Conservation (phyloP, 1,140 invertebrate genomes). For the Drosophila tristis region DNA sequence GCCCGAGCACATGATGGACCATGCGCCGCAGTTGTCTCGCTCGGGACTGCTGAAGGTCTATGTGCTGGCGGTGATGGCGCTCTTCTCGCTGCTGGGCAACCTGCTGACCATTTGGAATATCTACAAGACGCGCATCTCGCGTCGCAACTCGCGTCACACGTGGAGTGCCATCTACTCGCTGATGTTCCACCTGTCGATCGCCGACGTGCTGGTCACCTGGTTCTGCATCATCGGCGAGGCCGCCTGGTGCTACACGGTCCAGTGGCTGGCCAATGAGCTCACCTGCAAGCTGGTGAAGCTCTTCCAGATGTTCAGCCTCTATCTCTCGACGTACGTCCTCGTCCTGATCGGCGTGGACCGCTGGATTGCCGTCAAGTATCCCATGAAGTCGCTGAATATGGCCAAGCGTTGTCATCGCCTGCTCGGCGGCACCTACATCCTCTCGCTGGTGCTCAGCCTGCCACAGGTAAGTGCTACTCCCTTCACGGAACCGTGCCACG, state of each 20-base stretch:
- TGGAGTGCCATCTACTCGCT: conserved; percentile 90
- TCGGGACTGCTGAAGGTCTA: conserved; percentile 87
- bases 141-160: conserved; percentile 86
- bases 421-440: conserved; percentile 88
- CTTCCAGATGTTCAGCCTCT: conserved; percentile 91
- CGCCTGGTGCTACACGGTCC: conserved; percentile 91
- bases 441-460: conserved; percentile 89
- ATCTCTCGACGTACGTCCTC: conserved; percentile 93
- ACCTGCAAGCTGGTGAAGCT: conserved; percentile 93
- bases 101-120: conserved; percentile 91
- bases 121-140: conserved; percentile 85
- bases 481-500: not conserved
- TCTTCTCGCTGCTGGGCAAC: conserved; percentile 90
- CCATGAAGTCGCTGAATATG: conserved; percentile 89
- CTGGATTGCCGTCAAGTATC: conserved; percentile 92
- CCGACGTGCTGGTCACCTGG: conserved; percentile 91
- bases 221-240: conserved; percentile 92
- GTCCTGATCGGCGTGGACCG: conserved; percentile 93
- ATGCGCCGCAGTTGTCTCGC: conserved; percentile 87
- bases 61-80: conserved; percentile 88
- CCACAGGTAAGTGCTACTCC: conserved; percentile 89
- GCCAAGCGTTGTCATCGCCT: conserved; percentile 87
- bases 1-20: conserved; percentile 84
- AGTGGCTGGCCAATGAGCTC: conserved; percentile 91
- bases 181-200: conserved; percentile 90